Evolutionary conservation across 2,797 vertebrate genomes (phyloP).

Genomic region (Rousettus madagascariensis): DNA sequence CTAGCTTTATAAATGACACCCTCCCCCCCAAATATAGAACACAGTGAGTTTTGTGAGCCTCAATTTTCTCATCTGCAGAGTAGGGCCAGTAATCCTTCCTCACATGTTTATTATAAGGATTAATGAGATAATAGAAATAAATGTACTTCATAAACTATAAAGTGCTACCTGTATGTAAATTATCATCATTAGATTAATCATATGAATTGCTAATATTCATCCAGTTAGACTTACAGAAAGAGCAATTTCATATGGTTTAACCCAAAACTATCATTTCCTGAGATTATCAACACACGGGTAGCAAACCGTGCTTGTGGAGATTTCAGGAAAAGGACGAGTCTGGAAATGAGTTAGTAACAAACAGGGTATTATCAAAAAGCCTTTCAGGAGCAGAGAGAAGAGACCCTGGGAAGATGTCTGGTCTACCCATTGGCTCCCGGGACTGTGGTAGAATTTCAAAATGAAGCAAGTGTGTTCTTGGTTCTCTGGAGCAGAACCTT

Average conservation of each 20-base stretch:
- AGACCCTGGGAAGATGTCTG: neutral
- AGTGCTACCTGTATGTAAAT: neutral
- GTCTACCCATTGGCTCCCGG: neutral
- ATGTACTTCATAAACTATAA: neutral
- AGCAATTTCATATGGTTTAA: neutral
- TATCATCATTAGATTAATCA: neutral
- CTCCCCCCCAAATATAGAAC: slow-evolving; percentile 29
- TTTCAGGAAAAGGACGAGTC: neutral
- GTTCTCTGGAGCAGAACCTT: neutral
- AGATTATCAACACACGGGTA: neutral
- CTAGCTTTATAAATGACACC: slow-evolving; percentile 62
- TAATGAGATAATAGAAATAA: neutral
- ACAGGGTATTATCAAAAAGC: neutral
- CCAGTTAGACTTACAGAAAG: neutral
- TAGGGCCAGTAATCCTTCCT: neutral
- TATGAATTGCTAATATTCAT: neutral
- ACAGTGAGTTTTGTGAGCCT: slow-evolving; percentile 61
- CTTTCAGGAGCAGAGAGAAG: neutral
- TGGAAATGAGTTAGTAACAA: neutral
- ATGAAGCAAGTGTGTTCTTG: accelerated
- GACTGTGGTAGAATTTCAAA: neutral
- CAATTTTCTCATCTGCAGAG: neutral
- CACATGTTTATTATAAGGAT: neutral
- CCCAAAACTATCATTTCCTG: neutral
- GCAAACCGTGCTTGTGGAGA: neutral